Evolutionary conservation across 2,888 invertebrate genomes (phyloP), one percentile per base, ranked within the genome.

Genomic region (Ennomos fuscantarius): DNA sequence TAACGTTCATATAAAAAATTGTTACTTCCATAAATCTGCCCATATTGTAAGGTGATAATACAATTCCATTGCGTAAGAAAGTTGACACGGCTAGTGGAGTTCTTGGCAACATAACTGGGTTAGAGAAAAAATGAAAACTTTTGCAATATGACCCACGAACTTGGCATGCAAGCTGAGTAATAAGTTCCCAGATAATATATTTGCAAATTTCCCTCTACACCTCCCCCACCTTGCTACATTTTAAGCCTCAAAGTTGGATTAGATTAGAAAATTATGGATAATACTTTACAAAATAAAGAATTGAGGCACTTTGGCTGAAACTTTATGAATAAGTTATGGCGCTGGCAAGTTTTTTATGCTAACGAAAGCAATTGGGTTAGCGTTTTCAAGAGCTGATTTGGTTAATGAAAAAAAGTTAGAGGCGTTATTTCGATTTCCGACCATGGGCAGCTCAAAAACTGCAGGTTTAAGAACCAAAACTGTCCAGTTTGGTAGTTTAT

Each of bases 41-140:
- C 61, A 78, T 82, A 69, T 83, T 79, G 70, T 68, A 66, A 77
- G 78, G 78, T 80, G 76, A 77, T 82, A 76, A 81, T 78, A 84
- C 83, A 83, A 86, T 78, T 78, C 76, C 72, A 65, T 66, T 64
- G 70, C 69, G 70, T 65, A 69, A 68, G 62, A 66, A 80, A 78
- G 75, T 81, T 84, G 81, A 82, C 82, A 82, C 70, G 73, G 71
- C 71, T 66, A 71, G 69, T 65, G 58, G 62, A 74, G 72, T 76
- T 76, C 74, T 68, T 74, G 73, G 76, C 74, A 74, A 80, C 75
- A 74, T 85, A 87, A 87, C 85, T 87, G 78, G 87, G 89, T 89
- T 87, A 83, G 78, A 82, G 83, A 85, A 87, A 24, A 87, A 87
- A 88, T 86, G 81, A 78, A 87, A 89, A 89, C 85, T 89, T 89